These are phyloP conservation scores for Mionectes olivaceus DNA, from an alignment of 2,797 vertebrate genomes.

Conservation along the genomic window DNA sequence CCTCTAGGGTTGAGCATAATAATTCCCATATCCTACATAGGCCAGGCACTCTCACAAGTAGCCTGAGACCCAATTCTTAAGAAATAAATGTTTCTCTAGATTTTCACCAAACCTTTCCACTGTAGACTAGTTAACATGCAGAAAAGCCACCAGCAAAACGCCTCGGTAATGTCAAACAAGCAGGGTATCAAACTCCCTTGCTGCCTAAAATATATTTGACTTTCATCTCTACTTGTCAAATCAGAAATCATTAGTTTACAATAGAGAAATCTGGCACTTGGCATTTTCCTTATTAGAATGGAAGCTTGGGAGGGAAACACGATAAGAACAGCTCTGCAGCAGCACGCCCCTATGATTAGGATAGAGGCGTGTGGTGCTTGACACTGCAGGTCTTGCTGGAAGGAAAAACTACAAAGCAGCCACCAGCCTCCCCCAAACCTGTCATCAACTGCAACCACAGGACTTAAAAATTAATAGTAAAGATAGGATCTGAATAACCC, in stretches of 20 bases:
- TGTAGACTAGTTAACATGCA: background rate
- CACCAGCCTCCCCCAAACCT: background rate
- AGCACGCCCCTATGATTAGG: background rate
- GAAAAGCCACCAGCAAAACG: background rate
- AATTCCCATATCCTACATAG: background rate
- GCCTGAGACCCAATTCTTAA: background rate
- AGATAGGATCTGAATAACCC: background rate
- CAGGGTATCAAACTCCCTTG: background rate
- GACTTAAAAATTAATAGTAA: background rate
- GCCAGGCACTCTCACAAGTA: background rate
- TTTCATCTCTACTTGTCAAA: conserved; percentile 32
- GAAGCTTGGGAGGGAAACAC: background rate
- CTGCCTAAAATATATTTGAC: background rate
- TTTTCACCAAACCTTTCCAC: background rate
- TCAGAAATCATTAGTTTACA: conserved; percentile 11
- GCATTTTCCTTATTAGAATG: background rate
- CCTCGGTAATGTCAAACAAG: background rate
- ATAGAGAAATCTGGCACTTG: background rate
- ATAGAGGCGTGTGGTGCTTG: background rate
- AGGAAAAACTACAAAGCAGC: background rate
- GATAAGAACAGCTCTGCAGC: background rate
- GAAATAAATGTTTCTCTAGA: background rate
- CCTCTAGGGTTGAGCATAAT: background rate
- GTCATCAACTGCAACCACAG: background rate
- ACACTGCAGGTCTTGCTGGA: background rate